Conservation (phyloP, 2,888 invertebrate species). For the Choristoneura rosaceana region DNA sequence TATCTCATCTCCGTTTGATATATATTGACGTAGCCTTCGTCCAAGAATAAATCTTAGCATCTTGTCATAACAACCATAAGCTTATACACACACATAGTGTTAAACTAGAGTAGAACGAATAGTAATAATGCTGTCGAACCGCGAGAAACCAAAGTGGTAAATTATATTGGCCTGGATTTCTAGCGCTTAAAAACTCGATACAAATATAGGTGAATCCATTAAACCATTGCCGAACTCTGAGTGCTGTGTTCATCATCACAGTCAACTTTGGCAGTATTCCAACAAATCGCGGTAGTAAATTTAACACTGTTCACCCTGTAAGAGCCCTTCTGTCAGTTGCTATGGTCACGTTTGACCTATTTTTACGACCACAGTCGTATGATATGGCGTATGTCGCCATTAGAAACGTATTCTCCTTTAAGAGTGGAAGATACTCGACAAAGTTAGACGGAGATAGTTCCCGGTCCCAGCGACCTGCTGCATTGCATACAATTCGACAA, state of each 20-base stretch:
- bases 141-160: background rate
- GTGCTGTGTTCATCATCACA: constrained; percentile 20
- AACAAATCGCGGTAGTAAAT: constrained; percentile 54
- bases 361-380: constrained; percentile 15
- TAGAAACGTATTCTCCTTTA: background rate
- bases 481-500: too few species aligned
- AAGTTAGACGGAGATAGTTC: too few species aligned
- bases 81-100: background rate
- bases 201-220: constrained; percentile 4
- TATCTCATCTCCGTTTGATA: too few species aligned
- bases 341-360: constrained; percentile 27
- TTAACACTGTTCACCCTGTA: constrained; percentile 52
- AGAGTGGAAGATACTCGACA: too few species aligned
- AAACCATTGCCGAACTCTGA: constrained; percentile 6
- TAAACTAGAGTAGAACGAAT: background rate
- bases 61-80: background rate
- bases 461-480: too few species aligned
- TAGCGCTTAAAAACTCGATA: background rate
- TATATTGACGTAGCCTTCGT: too few species aligned
- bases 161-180: background rate
- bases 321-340: constrained; percentile 58
- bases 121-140: background rate
- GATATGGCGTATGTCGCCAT: background rate
- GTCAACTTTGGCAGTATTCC: constrained; percentile 28
- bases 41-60: background rate